Percentiles rank a stretch among this genome's conserved stretches.
Conservation (phyloP, 2,797 vertebrate genomes). For the Botia kubotai region DNA sequence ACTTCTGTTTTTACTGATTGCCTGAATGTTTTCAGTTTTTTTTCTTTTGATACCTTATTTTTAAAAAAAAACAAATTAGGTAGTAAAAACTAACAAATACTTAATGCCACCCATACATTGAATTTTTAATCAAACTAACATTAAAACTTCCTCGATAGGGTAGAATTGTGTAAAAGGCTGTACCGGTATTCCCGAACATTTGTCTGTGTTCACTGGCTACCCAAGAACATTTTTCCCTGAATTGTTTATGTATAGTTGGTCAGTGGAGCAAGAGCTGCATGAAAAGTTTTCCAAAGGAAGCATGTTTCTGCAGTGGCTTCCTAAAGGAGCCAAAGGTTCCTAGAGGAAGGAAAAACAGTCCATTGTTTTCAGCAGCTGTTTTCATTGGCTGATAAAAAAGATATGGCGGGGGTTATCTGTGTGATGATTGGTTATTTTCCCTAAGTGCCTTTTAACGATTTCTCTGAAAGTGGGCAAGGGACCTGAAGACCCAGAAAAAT, state of each 20-base stretch:
- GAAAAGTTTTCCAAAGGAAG: constrained; percentile 57
- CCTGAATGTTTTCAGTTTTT: neutral
- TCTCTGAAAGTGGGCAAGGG: constrained; percentile 3
- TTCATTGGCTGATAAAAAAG: constrained; percentile 66
- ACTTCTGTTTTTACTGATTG: neutral
- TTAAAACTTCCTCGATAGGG: neutral
- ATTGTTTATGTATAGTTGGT: constrained; percentile 31
- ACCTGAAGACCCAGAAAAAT: constrained; percentile 2
- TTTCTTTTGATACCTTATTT: neutral
- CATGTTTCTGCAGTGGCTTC: constrained; percentile 64
- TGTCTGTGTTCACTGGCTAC: neutral
- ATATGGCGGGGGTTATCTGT: constrained; percentile 61
- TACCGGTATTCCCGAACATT: neutral
- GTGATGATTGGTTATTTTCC: constrained; percentile 62
- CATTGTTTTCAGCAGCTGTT: constrained; percentile 76
- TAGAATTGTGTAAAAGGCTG: neutral
- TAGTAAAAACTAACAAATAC: neutral
- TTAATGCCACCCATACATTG: too few species aligned
- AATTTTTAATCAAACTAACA: too few species aligned
- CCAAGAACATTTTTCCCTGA: constrained; percentile 18
- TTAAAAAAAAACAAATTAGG: neutral
- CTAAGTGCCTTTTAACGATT: constrained; percentile 43
- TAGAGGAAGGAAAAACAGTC: constrained; percentile 71
- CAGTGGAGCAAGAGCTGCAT: constrained; percentile 11
- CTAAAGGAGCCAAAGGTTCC: constrained; percentile 61